Conservation (phyloP, 2,888 invertebrate species). For the Gastracanthus pulcherrimus region DNA sequence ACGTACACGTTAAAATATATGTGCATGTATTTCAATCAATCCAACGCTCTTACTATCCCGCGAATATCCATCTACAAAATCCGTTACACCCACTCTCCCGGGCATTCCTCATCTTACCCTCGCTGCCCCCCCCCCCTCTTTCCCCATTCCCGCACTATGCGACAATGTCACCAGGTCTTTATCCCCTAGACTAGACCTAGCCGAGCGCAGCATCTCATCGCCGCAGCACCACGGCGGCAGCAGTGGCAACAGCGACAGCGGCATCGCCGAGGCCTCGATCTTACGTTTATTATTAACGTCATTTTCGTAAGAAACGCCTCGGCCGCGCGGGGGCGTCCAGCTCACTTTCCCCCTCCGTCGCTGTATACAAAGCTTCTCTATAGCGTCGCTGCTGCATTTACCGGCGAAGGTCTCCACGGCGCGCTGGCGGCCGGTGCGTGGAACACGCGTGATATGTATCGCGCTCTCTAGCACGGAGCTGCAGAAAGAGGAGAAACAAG, state of each 20-base stretch:
- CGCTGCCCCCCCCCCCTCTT: not conserved
- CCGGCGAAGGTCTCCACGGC: conserved; percentile 46
- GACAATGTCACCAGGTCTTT: conserved; percentile 33
- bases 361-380: no score
- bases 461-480: not conserved
- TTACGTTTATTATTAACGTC: conserved; percentile 48
- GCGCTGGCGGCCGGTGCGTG: no score
- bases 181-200: not conserved
- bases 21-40: no score
- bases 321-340: not conserved
- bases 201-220: not conserved
- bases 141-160: no score
- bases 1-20: not conserved
- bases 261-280: conserved; percentile 30
- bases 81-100: no score
- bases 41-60: no score
- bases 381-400: not conserved
- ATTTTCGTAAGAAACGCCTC: conserved; percentile 36
- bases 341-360: not conserved
- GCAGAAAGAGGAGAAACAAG: conserved; percentile 13
- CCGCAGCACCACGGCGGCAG: not conserved
- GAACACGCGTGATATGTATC: not conserved
- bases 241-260: not conserved
- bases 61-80: no score
- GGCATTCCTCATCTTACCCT: no score